Evolutionary conservation across 2,797 vertebrate species (phyloP), one percentile per base, ranked within the genome.

Genomic region (Lagodon rhomboides): DNA sequence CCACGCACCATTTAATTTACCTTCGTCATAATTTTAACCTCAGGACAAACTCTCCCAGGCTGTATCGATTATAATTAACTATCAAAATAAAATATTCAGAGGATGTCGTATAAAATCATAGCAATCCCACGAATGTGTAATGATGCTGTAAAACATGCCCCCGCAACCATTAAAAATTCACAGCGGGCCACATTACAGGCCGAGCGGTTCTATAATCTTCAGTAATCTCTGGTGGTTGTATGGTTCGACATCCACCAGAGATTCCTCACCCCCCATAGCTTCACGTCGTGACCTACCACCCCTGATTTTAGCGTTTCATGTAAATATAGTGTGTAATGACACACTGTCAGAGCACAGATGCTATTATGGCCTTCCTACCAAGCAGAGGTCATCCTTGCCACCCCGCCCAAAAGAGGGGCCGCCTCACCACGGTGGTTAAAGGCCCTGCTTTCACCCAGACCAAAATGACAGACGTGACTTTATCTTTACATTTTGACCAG

Each of bases 311-410:
- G 86, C 63, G 81, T 93, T 93, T 92, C 88, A 92, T 95, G 93
- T 94, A 95, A 94, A 95, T 95, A 95, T 95, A 95, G 94, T 92
- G 84, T 91, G 87, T 95, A 95, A 95, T 95, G 85, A 95, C 87
- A 94, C 90, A 91, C 89, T 93, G 89, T 84, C 77, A 88, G 89
- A 73, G 75, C 88, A 93, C 83, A 91, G 92, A 93, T 92, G 91
- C 90, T 92, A 93, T 94, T 95, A 94, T 93, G 88, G 92, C 85
- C 90, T 85, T 89, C 86, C 67, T 86, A 87, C 90, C 82, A 92
- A 90, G 87, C 88, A 93, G 90, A 95, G 95, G 94, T 95, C 95
- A 95, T 93, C 90, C 82, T 73, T 84, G 81, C 92, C 86, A 90
- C 93, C 92, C 85, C 92, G 56, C 93, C 92, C 91, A 91, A 93